Percentiles rank a stretch among this genome's conserved stretches.
Evolutionary conservation across 2,888 invertebrate genomes (phyloP).

Genomic region (Gryllus longicercus): DNA sequence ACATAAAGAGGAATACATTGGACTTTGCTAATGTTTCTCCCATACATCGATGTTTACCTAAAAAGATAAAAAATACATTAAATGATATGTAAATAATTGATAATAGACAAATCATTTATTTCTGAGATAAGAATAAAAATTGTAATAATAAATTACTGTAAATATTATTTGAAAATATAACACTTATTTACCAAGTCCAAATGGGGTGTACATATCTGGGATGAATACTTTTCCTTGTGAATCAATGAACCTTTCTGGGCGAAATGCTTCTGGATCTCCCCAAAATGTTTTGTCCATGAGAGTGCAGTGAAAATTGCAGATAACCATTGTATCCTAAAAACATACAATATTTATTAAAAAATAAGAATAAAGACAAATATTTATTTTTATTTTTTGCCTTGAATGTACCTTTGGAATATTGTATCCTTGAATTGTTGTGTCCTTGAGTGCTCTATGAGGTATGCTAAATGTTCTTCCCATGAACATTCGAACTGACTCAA

Average conservation of each 20-base stretch:
- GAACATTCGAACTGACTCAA: constrained; percentile 76
- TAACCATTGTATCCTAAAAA: constrained; percentile 72
- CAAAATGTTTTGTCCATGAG: constrained; percentile 66
- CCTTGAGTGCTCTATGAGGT: constrained; percentile 71
- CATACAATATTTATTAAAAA: constrained; percentile 24
- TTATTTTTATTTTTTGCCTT: neutral
- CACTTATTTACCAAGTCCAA: constrained; percentile 60
- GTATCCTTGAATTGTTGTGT: constrained; percentile 69
- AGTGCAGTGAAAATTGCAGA: constrained; percentile 70
- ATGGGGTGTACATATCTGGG: constrained; percentile 71
- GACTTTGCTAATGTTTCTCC: constrained; percentile 75
- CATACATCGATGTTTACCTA: constrained; percentile 72
- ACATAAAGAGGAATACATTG: constrained; percentile 72
- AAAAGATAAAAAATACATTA: constrained; percentile 27
- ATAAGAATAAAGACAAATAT: neutral
- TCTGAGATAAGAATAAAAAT: neutral
- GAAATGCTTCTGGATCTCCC: constrained; percentile 66
- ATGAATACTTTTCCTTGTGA: constrained; percentile 57
- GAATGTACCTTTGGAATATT: constrained; percentile 67
- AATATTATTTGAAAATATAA: neutral
- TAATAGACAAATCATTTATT: neutral
- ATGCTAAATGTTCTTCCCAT: constrained; percentile 74
- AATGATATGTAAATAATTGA: neutral
- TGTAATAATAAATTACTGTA: neutral
- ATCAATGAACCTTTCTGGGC: constrained; percentile 69